Evolutionary conservation across 2,888 invertebrate genomes (phyloP), one percentile per base, ranked within the genome.

Genomic region (Drosophila imparisetae): DNA sequence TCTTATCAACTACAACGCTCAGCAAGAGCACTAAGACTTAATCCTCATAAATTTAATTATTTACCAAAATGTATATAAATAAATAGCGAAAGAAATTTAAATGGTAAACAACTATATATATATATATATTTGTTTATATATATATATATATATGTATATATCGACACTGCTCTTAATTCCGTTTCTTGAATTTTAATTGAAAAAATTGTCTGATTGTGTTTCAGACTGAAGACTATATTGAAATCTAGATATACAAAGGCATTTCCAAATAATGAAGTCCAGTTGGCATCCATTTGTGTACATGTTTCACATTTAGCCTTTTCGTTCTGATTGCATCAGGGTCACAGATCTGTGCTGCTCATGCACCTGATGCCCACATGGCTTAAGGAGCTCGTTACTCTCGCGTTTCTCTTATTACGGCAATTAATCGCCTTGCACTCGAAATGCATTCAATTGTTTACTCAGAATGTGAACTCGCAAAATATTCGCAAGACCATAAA

Each of bases 401-500:
- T 63, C 27, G 48, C 30, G 40, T 27, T 24, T 18, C 32, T 32
- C 52, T 60, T 53, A 57, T 40, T 38, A 60, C 48, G 71, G 60
- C 27, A 54, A 71, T 61, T 64, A 52, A 50, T 57, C 34, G 58
- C 45, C 27, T 59, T 77, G 71, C 77, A 80, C 40, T 63, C 62
- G 66, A 57, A 76, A 63, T 76, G 62, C 62, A 63, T 52, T 15
- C 53, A 18, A 61, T 8, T 78, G 77, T 78, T 78, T 78, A 80
- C 48, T 15, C 34, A 13, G 54, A 36, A 58, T 13, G 45, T 64
- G 63, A 68, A 63, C 60, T 68, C 48, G 34, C 52, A 11, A 83
- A 75, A 73, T 83, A 86, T 86, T 75, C 75, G 63, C 72, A 52
- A 54, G 52, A 27, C 60, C 84, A 78, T 83, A 89, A 83, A 83